Base-by-base conservation (phyloP, 2,797 vertebrate species). In the Epinephelus coioides region DNA sequence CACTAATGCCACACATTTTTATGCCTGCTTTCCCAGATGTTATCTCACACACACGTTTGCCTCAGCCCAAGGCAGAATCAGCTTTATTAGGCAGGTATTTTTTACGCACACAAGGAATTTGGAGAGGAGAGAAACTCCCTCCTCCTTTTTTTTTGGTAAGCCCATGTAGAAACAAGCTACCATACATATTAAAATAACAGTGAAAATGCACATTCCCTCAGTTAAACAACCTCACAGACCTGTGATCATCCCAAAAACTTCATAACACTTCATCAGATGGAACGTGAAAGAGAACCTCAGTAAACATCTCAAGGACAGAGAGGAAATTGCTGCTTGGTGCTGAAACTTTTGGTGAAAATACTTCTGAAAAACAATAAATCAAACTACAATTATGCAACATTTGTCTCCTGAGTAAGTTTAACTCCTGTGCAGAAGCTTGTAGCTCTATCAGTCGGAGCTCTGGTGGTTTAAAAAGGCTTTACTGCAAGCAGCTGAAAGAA, bases 401-500 rank as follows among this genome's bases (percentile, higher is more conserved):
- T 30, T 69, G 17, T 40, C 19, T 23, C 19, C 6, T 40, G 6
- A 51, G 1, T 46, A 12, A 51, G 40, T 34, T 71, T 69, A 14
- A 11, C 4, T 56, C 6, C 75, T 65, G 18, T 27, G 38, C 38
- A 54, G 13, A 63, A 1, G 38, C 67, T 21, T 71, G 67, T 1
- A 23, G 67, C 49, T 59, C 30, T 27, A 69, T 75, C 50, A 61
- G 40, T 17, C 12, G 17, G 10, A 59, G 27, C 19, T 9, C 4
- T 43, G 12, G 21, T 50, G 53, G 0, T 69, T 46, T 67, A 34
- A 49, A 73, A 60, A 54, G 3, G 27, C 23, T 69, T 66, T 44
- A 19, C 27, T 50, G n/a, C 54, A 61, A 51, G 34, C 5, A 57
- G 27, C 38, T 74, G 27, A 55, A 13, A 63, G 15, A 73, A 65